phyloP scores from a whole-genome alignment of 2,888 invertebrate species.

The Noctuana brunneofusca region DNA sequence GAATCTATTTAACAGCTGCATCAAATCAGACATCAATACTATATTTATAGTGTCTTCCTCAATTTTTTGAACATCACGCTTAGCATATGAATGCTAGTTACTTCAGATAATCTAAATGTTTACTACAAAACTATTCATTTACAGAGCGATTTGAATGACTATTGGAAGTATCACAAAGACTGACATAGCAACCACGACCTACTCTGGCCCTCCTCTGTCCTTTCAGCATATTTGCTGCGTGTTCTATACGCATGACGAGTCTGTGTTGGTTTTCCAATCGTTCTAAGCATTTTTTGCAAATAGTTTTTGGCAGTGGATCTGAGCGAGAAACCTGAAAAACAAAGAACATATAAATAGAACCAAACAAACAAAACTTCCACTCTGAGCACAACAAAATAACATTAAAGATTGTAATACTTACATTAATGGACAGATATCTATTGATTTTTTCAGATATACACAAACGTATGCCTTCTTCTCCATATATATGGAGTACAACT shows the following conservation, averaged over 20 bases:
- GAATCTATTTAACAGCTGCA: background rate
- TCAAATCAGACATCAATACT: background rate
- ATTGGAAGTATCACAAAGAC: conserved; percentile 50
- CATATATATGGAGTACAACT: conserved; percentile 92
- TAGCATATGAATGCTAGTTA: background rate
- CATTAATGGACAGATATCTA: conserved; percentile 91
- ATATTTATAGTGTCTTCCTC: background rate
- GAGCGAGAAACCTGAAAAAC: conserved; percentile 82
- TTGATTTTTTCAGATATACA: conserved; percentile 91
- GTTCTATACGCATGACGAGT: conserved; percentile 73
- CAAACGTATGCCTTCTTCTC: conserved; percentile 89
- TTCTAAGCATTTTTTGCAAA: conserved; percentile 83
- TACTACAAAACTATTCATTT: conserved; percentile 20
- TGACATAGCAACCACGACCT: conserved; percentile 49
- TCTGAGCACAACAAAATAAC: background rate
- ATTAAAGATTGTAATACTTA: conserved; percentile 60
- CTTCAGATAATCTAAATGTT: conserved; percentile 4
- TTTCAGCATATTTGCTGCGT: conserved; percentile 69
- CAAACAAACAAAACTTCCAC: background rate
- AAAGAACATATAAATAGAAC: background rate
- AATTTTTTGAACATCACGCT: conserved; percentile 3
- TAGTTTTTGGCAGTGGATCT: conserved; percentile 88
- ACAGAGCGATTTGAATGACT: conserved; percentile 45
- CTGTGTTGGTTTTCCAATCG: conserved; percentile 83
- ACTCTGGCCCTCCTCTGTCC: conserved; percentile 57